Conservation (phyloP, 2,888 invertebrate genomes). For the Acholoe squamosa region DNA sequence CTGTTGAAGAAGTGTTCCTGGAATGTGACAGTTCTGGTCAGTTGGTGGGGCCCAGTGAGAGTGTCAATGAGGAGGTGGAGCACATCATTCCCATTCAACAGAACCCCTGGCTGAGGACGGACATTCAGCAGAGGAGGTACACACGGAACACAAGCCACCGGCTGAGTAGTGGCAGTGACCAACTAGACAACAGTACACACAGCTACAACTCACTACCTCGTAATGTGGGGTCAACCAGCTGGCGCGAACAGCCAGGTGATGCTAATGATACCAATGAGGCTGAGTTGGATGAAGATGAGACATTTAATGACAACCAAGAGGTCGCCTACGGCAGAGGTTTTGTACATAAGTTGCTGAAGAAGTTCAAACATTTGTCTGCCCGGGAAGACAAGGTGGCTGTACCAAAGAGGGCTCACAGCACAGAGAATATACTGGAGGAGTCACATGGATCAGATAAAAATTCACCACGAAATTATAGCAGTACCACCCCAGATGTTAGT, state of each 20-base stretch:
- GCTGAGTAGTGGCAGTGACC: constrained; percentile 9
- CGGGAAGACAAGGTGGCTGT: constrained; percentile 35
- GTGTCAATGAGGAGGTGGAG: constrained; percentile 64
- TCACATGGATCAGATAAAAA: neutral
- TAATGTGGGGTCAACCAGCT: constrained; percentile 59
- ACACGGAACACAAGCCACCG: neutral
- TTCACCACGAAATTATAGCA: constrained; percentile 13
- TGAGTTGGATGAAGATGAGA: neutral
- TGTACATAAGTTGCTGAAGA: constrained; percentile 78
- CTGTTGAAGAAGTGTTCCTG: neutral
- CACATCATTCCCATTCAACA: constrained; percentile 64
- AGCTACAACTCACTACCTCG: constrained; percentile 37
- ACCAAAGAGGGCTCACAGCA: constrained; percentile 59
- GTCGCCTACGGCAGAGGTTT: constrained; percentile 80
- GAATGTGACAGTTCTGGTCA: neutral
- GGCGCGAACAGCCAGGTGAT: constrained; percentile 62
- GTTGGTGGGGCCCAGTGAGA: neutral
- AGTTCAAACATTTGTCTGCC: constrained; percentile 70
- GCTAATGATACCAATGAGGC: constrained; percentile 32
- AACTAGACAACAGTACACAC: neutral
- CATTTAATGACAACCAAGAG: constrained; percentile 70
- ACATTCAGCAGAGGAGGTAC: constrained; percentile 46
- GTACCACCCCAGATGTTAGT: neutral
- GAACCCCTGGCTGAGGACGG: constrained; percentile 68
- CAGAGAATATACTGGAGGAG: constrained; percentile 63